Percentiles rank a stretch among this genome's conserved stretches.
These are phyloP conservation scores for Caenorhabditis afra DNA, from an alignment of 2,888 invertebrate species.

Conservation along the genomic window DNA sequence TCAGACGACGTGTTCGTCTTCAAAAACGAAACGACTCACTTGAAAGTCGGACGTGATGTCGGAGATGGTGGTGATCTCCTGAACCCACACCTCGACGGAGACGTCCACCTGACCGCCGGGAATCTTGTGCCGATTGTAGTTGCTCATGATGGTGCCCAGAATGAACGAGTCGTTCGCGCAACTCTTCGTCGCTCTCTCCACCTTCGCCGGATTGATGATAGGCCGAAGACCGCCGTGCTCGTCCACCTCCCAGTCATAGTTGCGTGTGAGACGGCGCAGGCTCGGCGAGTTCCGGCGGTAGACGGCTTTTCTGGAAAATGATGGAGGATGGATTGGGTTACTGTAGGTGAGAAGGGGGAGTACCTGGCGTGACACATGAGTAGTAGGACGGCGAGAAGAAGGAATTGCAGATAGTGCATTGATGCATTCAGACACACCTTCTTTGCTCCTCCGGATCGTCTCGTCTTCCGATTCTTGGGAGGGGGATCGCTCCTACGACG, in stretches of 20 bases:
- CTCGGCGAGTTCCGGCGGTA: slow-evolving; percentile 77
- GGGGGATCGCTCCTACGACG: not conserved
- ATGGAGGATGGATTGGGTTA: not conserved
- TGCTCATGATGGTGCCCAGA: slow-evolving; percentile 68
- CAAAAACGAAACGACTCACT: slow-evolving; percentile 58
- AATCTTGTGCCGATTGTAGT: slow-evolving; percentile 79
- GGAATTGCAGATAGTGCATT: slow-evolving; percentile 58
- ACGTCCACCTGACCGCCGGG: slow-evolving; percentile 79
- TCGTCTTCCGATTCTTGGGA: not conserved
- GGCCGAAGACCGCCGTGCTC: slow-evolving; percentile 76
- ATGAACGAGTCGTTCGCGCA: slow-evolving; percentile 79
- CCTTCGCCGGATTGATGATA: slow-evolving; percentile 59
- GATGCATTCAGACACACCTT: slow-evolving; percentile 22
- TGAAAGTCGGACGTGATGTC: slow-evolving; percentile 80
- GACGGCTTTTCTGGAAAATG: slow-evolving; percentile 65
- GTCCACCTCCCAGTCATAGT: slow-evolving; percentile 80
- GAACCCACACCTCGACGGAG: slow-evolving; percentile 79
- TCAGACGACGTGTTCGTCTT: too few relatives aligned
- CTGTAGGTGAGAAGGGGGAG: not conserved
- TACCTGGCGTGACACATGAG: slow-evolving; percentile 49
- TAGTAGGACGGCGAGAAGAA: slow-evolving; percentile 48
- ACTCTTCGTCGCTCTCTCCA: slow-evolving; percentile 61
- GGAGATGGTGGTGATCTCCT: slow-evolving; percentile 80
- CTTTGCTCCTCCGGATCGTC: not conserved
- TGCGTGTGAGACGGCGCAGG: slow-evolving; percentile 74